Evolutionary conservation across 2,113 vertebrate genomes (phyloP).

Genomic region (Isurus oxyrinchus): DNA sequence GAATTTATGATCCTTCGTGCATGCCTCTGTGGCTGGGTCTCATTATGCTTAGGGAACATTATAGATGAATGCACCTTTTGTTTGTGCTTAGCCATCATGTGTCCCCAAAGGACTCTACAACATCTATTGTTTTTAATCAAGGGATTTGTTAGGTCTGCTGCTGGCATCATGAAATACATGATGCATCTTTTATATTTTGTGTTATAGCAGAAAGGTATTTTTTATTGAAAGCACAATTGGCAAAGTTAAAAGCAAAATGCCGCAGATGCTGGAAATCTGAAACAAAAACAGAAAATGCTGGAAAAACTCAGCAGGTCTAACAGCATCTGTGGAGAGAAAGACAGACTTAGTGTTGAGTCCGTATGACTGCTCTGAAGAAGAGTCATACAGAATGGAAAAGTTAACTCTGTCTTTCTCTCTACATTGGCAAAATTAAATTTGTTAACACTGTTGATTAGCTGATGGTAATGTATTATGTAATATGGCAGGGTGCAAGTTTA

Average conservation of each 20-base stretch:
- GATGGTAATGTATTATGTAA: not conserved
- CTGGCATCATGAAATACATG: not conserved
- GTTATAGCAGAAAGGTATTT: slow-evolving; percentile 3
- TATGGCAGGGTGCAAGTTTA: not conserved
- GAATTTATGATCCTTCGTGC: slow-evolving; percentile 15
- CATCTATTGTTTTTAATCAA: not conserved
- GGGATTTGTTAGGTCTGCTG: not conserved
- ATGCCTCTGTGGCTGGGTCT: not conserved
- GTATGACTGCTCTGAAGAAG: too few species aligned
- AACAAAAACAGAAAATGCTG: too few species aligned
- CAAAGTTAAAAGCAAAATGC: not conserved
- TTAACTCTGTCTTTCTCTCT: too few species aligned
- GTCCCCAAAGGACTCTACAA: not conserved
- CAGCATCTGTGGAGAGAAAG: too few species aligned
- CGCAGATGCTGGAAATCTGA: too few species aligned
- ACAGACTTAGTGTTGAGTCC: too few species aligned
- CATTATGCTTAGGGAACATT: slow-evolving; percentile 12
- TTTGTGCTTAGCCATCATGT: not conserved
- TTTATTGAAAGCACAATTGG: not conserved
- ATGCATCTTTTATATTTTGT: not conserved
- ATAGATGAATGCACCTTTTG: slow-evolving; percentile 6
- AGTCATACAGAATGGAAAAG: too few species aligned
- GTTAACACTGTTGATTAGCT: not conserved
- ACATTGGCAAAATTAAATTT: not conserved
- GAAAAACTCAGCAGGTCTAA: too few species aligned